Evolutionary conservation across 2,888 invertebrate species (phyloP).

Genomic region (Coenonympha arcania): DNA sequence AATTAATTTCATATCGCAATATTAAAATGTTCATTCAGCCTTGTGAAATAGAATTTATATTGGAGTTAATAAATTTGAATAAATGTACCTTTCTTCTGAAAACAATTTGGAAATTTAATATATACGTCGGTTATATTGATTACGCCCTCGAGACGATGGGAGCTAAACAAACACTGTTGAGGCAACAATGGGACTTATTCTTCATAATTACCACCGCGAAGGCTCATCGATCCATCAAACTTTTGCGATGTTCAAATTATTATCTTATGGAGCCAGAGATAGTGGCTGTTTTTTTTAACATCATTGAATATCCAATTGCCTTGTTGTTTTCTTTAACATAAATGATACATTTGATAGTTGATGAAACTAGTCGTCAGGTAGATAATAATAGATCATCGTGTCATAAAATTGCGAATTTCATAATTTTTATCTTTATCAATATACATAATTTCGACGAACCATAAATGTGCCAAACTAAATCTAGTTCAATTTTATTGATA

Average conservation of each 20-base stretch:
- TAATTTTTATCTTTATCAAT: too few relatives aligned
- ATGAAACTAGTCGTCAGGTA: too few relatives aligned
- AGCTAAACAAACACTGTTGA: conserved; percentile 13
- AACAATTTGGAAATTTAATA: conserved; percentile 11
- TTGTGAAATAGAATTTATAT: not conserved
- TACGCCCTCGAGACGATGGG: conserved; percentile 2
- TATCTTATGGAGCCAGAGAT: conserved; percentile 7
- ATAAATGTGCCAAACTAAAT: too few relatives aligned
- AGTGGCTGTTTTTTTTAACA: too few relatives aligned
- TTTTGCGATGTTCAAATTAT: conserved; percentile 13
- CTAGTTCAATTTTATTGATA: too few relatives aligned
- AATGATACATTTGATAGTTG: too few relatives aligned
- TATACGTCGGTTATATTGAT: conserved; percentile 13
- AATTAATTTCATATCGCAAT: not conserved
- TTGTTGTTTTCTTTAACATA: too few relatives aligned
- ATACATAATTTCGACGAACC: too few relatives aligned
- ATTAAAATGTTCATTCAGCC: not conserved
- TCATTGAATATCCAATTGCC: too few relatives aligned
- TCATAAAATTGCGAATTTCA: too few relatives aligned
- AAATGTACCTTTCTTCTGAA: not conserved
- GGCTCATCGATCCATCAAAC: conserved; percentile 22
- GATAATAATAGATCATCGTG: too few relatives aligned
- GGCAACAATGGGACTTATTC: conserved; percentile 19
- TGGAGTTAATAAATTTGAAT: conserved; percentile 5
- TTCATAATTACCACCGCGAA: conserved; percentile 18